Conservation (phyloP, 2,113 vertebrate species). For the Rattus norvegicus region DNA sequence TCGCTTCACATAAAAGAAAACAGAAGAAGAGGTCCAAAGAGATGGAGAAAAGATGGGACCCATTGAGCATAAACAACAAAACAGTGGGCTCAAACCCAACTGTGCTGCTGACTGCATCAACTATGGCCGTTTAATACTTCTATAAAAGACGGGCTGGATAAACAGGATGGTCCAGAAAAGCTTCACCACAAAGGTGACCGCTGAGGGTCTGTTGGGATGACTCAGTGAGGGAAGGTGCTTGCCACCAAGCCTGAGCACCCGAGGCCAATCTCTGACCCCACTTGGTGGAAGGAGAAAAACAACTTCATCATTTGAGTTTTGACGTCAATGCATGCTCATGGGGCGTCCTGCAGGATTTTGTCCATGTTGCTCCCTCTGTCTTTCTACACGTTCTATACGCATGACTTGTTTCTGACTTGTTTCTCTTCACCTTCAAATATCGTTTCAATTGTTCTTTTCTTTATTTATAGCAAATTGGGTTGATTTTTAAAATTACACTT, state of each 20-base stretch:
- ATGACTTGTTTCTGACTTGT: too few species aligned
- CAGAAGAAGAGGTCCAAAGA: background rate
- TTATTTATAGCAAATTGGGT: too few species aligned
- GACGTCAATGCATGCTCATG: background rate
- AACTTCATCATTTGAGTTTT: background rate
- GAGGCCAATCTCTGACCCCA: background rate
- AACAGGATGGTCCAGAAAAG: background rate
- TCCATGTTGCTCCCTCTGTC: too few species aligned
- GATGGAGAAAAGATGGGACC: background rate
- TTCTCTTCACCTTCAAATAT: too few species aligned
- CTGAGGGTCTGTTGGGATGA: background rate
- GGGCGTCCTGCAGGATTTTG: too few species aligned
- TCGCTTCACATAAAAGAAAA: background rate
- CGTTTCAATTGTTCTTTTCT: too few species aligned
- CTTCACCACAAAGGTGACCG: background rate
- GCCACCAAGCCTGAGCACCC: too few species aligned
- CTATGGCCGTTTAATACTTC: background rate
- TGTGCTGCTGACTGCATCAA: slow-evolving; percentile 35
- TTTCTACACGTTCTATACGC: too few species aligned
- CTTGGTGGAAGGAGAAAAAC: background rate
- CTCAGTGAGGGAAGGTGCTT: background rate
- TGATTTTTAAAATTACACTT: too few species aligned
- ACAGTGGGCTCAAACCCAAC: background rate
- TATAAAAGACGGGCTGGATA: background rate
- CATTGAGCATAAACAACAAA: slow-evolving; percentile 36